These are phyloP conservation scores for Zygogramma bicolorata DNA, from an alignment of 2,888 invertebrate species.

Conservation along the genomic window DNA sequence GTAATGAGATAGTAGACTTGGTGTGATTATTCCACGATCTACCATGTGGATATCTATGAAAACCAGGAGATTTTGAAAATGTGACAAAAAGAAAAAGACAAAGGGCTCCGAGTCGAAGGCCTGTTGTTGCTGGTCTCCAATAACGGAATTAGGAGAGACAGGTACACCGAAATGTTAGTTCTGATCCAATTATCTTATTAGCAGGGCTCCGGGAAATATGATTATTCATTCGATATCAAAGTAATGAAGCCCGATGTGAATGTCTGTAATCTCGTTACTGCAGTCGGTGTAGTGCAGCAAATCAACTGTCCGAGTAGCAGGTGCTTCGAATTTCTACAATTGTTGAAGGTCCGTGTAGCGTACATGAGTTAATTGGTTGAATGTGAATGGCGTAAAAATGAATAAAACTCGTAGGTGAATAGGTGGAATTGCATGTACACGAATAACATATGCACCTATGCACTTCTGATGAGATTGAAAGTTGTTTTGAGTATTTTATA, in stretches of 20 bases:
- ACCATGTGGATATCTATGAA: too few relatives aligned
- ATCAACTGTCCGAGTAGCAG: conserved; percentile 4
- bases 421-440: too few relatives aligned
- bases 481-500: too few relatives aligned
- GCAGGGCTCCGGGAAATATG: neutral
- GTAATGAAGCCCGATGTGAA: neutral
- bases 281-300: neutral
- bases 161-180: neutral
- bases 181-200: conserved; percentile 5
- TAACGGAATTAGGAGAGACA: neutral
- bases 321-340: neutral
- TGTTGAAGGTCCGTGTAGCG: neutral
- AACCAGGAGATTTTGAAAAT: too few relatives aligned
- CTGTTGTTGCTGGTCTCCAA: neutral
- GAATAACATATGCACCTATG: too few relatives aligned
- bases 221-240: conserved; percentile 11
- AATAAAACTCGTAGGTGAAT: neutral
- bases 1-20: too few relatives aligned
- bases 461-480: too few relatives aligned
- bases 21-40: too few relatives aligned
- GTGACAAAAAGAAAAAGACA: too few relatives aligned
- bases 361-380: neutral
- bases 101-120: neutral
- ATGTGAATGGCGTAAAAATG: neutral
- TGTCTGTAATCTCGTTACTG: conserved; percentile 4